These are phyloP conservation scores for Delphinapterus leucas DNA, from an alignment of 2,113 vertebrate species.

Conservation along the genomic window DNA sequence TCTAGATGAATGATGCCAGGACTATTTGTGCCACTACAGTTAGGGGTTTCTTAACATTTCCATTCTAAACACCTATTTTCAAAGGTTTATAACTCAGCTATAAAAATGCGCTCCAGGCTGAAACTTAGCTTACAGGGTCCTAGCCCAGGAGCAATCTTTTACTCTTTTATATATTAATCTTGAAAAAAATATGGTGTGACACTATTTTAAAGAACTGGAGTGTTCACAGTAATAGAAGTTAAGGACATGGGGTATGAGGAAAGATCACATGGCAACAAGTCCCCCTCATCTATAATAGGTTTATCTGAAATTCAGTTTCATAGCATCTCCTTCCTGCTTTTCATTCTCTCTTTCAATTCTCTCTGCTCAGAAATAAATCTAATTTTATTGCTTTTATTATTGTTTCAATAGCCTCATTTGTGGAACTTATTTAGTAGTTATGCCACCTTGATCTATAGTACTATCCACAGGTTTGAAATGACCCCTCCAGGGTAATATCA, in stretches of 20 bases:
- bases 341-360: conserved; percentile 61
- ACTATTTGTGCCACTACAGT: conserved; percentile 31
- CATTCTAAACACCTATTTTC: conserved; percentile 62
- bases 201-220: conserved; percentile 56
- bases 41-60: conserved; percentile 66
- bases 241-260: conserved; percentile 9
- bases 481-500: background rate
- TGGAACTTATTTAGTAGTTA: conserved; percentile 68
- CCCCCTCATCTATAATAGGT: conserved; percentile 48
- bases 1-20: background rate
- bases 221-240: conserved; percentile 59
- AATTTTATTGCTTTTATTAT: conserved; percentile 72
- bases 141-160: conserved; percentile 53
- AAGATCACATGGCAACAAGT: conserved; percentile 24
- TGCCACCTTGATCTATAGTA: conserved; percentile 62
- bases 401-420: conserved; percentile 71
- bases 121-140: conserved; percentile 49
- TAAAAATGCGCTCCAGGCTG: conserved; percentile 43
- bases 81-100: conserved; percentile 66
- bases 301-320: conserved; percentile 73
- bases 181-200: background rate
- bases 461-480: conserved; percentile 41
- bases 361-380: conserved; percentile 42
- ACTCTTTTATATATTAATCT: conserved; percentile 64
- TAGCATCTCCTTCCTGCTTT: conserved; percentile 49